Base-by-base conservation (phyloP, 2,888 invertebrate species). In the Sussaba pulchella region DNA sequence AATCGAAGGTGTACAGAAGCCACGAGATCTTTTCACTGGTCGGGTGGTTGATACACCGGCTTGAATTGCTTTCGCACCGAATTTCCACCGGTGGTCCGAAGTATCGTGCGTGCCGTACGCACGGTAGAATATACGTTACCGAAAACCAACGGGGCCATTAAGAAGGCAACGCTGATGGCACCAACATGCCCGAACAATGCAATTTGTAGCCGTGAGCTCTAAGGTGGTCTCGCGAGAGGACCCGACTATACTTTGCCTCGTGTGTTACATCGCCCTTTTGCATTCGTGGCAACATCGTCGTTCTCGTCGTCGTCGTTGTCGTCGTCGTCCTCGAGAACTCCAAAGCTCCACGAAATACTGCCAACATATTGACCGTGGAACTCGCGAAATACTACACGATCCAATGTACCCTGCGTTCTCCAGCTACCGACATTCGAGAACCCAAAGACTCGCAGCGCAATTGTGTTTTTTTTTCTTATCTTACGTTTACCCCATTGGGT, bases 181-280 rank as follows among this genome's bases (percentile, higher is more conserved):
- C 71, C 81, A 84, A 88, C 86, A 85, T 85, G 80, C 66, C 63
- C 84, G 85, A 89, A 89, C 89, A 89, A 89, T 89, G 89, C 88
- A 89, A 89, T 89, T 89, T 89, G 89, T 89, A 88, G 87, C 83
- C 82, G 71, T 78, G 82, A 84, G 83, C 70, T 66, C 78, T 54
- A 61, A 73, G 81, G 87, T 87, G 86, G 86, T 87, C 84, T 57
- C 82, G 54, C 64, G 67, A 50, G 63, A 54, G 66, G 69, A 83
- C 75, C 43, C 39, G 66, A 74, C 78, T 70, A 78, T 81, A 74
- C 81, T 77, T 82, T 79, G 78, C 74, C 83, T 81, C 59, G 59
- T 61, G 81, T 81, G 81, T 84, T 84, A 80, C 70, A 63, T 70
- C 70, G 76, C 31, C 64, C 64, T 41, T 47, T 66, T 52, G 41